These are phyloP conservation scores for Trochalopteron elliotii DNA, from an alignment of 2,113 vertebrate species.

Conservation along the genomic window DNA sequence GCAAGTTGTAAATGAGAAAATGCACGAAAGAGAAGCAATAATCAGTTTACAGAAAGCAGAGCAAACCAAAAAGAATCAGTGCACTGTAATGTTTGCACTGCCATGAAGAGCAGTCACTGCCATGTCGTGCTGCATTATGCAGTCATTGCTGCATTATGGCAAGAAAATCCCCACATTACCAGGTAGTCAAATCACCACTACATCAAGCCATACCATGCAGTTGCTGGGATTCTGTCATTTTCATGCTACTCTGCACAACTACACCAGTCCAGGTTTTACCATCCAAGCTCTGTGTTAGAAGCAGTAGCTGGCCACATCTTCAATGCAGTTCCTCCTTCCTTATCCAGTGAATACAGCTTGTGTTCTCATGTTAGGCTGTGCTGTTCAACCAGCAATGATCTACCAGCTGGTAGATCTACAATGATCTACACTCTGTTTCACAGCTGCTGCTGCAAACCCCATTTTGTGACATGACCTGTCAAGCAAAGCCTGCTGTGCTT, in stretches of 20 bases:
- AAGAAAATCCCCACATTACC: background rate
- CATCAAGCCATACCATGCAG: background rate
- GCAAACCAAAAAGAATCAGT: background rate
- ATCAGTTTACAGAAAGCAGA: background rate
- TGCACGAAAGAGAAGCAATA: background rate
- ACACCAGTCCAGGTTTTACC: background rate
- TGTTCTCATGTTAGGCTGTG: fast-evolving
- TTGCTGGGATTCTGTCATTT: background rate
- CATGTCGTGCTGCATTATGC: background rate
- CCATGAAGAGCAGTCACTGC: background rate
- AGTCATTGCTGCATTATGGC: background rate
- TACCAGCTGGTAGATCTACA: too few relatives aligned
- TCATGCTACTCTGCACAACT: background rate
- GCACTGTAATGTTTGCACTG: background rate
- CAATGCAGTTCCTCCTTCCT: background rate
- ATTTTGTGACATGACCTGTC: background rate
- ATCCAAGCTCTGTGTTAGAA: background rate
- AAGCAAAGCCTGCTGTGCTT: background rate
- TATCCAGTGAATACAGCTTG: fast-evolving
- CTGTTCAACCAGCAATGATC: background rate
- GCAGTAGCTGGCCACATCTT: background rate
- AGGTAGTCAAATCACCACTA: background rate
- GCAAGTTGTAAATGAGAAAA: constrained; percentile 28
- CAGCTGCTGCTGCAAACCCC: background rate
- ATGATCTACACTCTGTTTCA: background rate